Base-by-base conservation (phyloP, 2,888 invertebrate species). In the Synanthedon formicaeformis region DNA sequence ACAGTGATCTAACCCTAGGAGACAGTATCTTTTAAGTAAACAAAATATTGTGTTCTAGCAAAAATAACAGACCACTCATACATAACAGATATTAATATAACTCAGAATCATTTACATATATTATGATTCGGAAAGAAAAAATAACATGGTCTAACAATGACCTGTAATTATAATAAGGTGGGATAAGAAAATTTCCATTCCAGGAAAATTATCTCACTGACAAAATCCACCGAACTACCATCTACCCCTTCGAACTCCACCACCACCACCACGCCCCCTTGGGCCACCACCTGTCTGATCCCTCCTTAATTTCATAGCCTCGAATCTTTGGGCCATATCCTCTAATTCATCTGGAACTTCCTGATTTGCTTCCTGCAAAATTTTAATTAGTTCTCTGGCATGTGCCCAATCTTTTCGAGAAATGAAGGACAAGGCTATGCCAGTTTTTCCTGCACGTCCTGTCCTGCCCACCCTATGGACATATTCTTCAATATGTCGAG, bases 391-490 rank as follows among this genome's bases (percentile, higher is more conserved):
- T 53, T 94, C 93, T 55, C 89, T 83, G 1, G 97, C 96, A 67
- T 93, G 91, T 11, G 88, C 90, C 95, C 97, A 96, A 76, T 98
- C 96, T 27, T 81, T 82, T 48, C 93, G 88, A 0, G 96, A 92
- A 58, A 98, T 84, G 63, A 94, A 92, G 53, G 96, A 94, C 41
- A 97, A 90, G 0, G 97, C 92, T 52, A 91, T 91, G 0, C 98
- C 98, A 0, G 90, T 91, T 56, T 91, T 91, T 13, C 98, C 98
- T 13, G 98, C 98, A 55, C 98, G 90, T 0, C 98, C 98, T 0
- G 98, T 98, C 56, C 98, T 90, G 0, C 98, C 98, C n/a, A 98
- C 96, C 56, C 98, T 90, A 73, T 98, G 98, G 0, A 96, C 96
- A 80, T 98, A 98, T 68, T 98, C 98, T 74, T 98, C 98, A 65